Evolutionary conservation across 1,140 invertebrate species (phyloP), one percentile per base, ranked within the genome.

Genomic region (Rhynchophorus ferrugineus): DNA sequence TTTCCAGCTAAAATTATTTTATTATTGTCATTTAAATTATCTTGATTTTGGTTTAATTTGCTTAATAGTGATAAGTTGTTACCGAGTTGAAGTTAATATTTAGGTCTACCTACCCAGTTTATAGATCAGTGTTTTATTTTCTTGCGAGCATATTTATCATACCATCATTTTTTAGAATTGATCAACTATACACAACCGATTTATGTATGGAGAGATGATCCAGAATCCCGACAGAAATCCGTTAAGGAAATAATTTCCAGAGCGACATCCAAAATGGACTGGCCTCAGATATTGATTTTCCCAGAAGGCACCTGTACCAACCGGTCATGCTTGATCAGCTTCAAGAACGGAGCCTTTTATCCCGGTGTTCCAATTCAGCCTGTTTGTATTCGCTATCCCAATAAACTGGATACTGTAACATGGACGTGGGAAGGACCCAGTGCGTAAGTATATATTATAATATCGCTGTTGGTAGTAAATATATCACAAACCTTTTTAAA

Each of bases 381-480:
- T 1, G 90, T 96, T 5, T 84, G 90, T 57, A 83, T 98, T 42
- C 78, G 87, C 44, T 97, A 96, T 71, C 89, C 89, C 0, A 96
- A 96, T 66, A 86, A 85, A 65, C 74, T 87, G 60, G 91, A 98
- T 66, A 94, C 91, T 2, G 83, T 93, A 33, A 94, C 92, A 0
- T 98, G 94, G 94, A 97, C 93, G 3, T 98, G 94, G 93, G 90
- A 95, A 73, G 93, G 94, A 49, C 91, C 92, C 54, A 87, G 88
- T 73, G 89, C 89, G 90, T 95, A 76, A 88, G 89, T 85, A 36
- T 44, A 36, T 36, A 36, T 36, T 13, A 13, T 13, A 13, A 36
- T 36, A 36, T 36, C n/a, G n/a, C n/a, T 36, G 16, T 36, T 13
- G n/a, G 16, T 36, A 36, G n/a, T n/a, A n/a, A n/a, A n/a, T n/a